Percentiles rank a stretch among this genome's conserved stretches.
Evolutionary conservation across 1,140 invertebrate species (phyloP).

Genomic region (Lucilia cuprina): DNA sequence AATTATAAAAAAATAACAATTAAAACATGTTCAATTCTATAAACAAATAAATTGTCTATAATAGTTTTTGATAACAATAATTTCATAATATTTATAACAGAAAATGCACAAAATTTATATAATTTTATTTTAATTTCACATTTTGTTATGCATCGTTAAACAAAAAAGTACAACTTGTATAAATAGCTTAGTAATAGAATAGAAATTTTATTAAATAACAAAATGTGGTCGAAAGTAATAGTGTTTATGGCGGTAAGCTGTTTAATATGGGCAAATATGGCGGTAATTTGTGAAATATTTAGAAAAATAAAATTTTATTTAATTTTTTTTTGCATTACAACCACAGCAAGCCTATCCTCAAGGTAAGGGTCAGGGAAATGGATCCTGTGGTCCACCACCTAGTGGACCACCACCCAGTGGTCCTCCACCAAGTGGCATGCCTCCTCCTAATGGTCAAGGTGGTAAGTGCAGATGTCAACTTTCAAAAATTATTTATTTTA

Average conservation of each 20-base stretch:
- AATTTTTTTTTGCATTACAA: neutral
- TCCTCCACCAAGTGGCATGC: slow-evolving; percentile 45
- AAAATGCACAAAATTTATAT: neutral
- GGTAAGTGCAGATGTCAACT: neutral
- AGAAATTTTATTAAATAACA: neutral
- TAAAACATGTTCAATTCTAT: no score
- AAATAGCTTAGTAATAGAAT: neutral
- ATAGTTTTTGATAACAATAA: neutral
- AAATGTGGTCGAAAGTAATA: neutral
- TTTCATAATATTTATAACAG: neutral
- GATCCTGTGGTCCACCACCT: slow-evolving; percentile 47
- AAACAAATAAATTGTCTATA: neutral
- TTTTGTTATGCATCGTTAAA: neutral
- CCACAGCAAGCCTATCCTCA: slow-evolving; percentile 19
- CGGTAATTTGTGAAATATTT: neutral
- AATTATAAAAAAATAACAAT: no score
- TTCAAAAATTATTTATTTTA: neutral
- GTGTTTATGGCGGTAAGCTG: neutral
- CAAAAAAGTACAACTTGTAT: neutral
- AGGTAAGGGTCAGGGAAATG: slow-evolving; percentile 40
- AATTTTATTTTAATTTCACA: neutral
- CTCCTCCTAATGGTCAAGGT: slow-evolving; percentile 40
- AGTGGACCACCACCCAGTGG: slow-evolving; percentile 49
- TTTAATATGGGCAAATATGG: neutral
- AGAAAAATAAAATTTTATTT: neutral